Conservation (phyloP, 2,888 invertebrate genomes). For the Antheraea yamamai region DNA sequence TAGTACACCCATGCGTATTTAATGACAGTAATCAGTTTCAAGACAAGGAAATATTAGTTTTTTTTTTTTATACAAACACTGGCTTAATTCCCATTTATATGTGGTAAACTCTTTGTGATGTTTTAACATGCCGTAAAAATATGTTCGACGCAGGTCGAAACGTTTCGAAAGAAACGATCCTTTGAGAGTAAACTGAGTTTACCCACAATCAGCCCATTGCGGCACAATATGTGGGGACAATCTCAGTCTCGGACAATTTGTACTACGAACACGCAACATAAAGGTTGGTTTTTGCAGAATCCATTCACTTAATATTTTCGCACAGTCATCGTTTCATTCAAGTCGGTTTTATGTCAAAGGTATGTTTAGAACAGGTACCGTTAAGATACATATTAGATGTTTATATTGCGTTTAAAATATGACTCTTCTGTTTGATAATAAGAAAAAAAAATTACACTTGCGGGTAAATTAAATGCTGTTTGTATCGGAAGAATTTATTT, state of each 20-base stretch:
- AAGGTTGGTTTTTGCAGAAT: slow-evolving; percentile 25
- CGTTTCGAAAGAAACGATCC: slow-evolving; percentile 2
- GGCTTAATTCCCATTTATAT: not conserved
- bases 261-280: slow-evolving; percentile 27
- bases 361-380: not conserved
- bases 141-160: slow-evolving; percentile 3
- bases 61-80: slow-evolving; percentile 16
- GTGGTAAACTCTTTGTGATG: not conserved
- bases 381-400: no score
- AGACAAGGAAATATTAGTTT: slow-evolving; percentile 25
- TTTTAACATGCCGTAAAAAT: slow-evolving; percentile 4
- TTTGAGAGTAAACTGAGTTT: slow-evolving; percentile 12
- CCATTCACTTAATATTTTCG: slow-evolving; percentile 22
- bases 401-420: no score
- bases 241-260: slow-evolving; percentile 20
- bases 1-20: no score
- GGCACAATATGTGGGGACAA: slow-evolving; percentile 11
- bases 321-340: slow-evolving; percentile 22
- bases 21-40: no score
- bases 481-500: no score
- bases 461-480: no score
- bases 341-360: slow-evolving; percentile 10
- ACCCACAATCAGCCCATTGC: slow-evolving; percentile 10
- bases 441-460: no score
- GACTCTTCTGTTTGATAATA: no score